These are phyloP conservation scores for Synergus japonicus DNA, from an alignment of 2,888 invertebrate species.

Conservation along the genomic window DNA sequence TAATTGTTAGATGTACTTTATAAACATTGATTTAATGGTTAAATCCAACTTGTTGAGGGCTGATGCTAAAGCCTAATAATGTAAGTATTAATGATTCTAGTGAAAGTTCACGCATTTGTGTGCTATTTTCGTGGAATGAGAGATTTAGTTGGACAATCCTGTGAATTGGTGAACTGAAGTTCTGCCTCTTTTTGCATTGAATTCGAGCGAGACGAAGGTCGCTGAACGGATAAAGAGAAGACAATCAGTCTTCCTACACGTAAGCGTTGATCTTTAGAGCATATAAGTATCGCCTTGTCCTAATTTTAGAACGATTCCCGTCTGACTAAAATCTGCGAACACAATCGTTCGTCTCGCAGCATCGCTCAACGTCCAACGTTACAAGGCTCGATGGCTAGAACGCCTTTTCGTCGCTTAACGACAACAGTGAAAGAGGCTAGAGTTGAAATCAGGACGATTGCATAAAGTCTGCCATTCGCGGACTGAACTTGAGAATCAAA, in stretches of 20 bases:
- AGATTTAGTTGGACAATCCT: conserved; percentile 40
- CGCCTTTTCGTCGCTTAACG: conserved; percentile 65
- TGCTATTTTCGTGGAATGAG: conserved; percentile 19
- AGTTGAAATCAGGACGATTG: conserved; percentile 58
- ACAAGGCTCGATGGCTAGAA: conserved; percentile 72
- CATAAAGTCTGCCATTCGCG: conserved; percentile 50
- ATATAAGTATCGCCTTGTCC: conserved; percentile 51
- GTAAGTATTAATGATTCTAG: conserved; percentile 13
- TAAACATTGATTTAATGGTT: not conserved
- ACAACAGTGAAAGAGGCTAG: conserved; percentile 57
- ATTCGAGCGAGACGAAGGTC: conserved; percentile 38
- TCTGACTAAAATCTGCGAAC: conserved; percentile 68
- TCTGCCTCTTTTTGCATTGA: conserved; percentile 36
- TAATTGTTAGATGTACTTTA: not conserved
- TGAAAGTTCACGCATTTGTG: conserved; percentile 22
- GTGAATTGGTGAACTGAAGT: conserved; percentile 30
- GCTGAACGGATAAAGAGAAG: conserved; percentile 39
- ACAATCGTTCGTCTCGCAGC: conserved; percentile 74
- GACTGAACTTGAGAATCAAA: not conserved
- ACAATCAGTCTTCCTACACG: conserved; percentile 40
- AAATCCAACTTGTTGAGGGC: not conserved
- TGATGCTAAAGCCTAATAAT: conserved; percentile 14
- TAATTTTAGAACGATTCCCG: conserved; percentile 56
- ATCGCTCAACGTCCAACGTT: conserved; percentile 75
- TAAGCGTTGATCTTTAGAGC: conserved; percentile 39